phyloP scores from a whole-genome alignment of 2,888 invertebrate genomes.

The Philopedon plagiatum region DNA sequence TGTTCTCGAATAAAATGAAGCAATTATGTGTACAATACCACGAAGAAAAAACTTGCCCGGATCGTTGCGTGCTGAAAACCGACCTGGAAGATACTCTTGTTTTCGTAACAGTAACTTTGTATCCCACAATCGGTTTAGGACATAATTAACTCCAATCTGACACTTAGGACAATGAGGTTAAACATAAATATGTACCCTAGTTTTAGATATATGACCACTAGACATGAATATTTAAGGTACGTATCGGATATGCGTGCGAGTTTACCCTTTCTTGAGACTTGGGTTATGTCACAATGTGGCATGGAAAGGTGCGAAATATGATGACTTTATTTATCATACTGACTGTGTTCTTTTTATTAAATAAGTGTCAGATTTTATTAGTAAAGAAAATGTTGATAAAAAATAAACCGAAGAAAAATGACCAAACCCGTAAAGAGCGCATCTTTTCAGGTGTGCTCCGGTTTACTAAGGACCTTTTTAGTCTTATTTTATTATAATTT shows the following conservation, averaged over 20 bases:
- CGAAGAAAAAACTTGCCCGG: slow-evolving; percentile 6
- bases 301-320: slow-evolving; percentile 31
- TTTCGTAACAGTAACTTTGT: slow-evolving; percentile 25
- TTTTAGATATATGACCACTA: slow-evolving; percentile 42
- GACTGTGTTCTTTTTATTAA: too few species aligned
- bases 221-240: slow-evolving; percentile 37
- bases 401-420: too few species aligned
- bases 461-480: too few species aligned
- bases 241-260: background rate
- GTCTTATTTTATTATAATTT: too few species aligned
- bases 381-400: too few species aligned
- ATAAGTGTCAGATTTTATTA: too few species aligned
- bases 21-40: slow-evolving; percentile 26
- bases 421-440: too few species aligned
- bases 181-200: slow-evolving; percentile 49
- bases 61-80: slow-evolving; percentile 23
- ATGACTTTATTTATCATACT: slow-evolving; percentile 36
- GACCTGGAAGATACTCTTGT: slow-evolving; percentile 1
- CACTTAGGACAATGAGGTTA: slow-evolving; percentile 43
- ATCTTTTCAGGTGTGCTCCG: too few species aligned
- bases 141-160: slow-evolving; percentile 49
- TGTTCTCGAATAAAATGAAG: slow-evolving; percentile 21
- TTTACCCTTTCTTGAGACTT: slow-evolving; percentile 13
- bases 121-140: slow-evolving; percentile 38
- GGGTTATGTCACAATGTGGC: background rate